Base-by-base conservation (phyloP, 2,113 vertebrate genomes). In the Eublepharis macularius region DNA sequence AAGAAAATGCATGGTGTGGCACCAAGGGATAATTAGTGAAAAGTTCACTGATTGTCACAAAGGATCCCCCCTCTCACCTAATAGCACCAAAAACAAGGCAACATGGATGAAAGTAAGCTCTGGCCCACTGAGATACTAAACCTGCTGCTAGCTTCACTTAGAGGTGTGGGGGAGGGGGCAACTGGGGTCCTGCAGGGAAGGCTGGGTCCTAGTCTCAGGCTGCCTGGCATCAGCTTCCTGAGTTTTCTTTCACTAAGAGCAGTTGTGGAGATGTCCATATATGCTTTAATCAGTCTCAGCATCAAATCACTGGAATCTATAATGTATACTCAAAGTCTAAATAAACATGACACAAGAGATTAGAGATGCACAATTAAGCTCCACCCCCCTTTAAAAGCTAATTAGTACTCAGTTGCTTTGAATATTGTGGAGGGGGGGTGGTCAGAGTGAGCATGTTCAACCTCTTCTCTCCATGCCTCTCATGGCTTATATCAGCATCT, bases 251-350 rank as follows among this genome's bases (percentile, higher is more conserved):
- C 26, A 32, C 24, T 24, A 41, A 43, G 16, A 21, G n/a, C 3
- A 81, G 32, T 24, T 41, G 76, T 17, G 51, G 24, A 6, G 7
- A 26, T 84, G 75, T 65, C 80, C 2, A 60, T 88, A 51, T 82
- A 83, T 32, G 74, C 16, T 9, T 51, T 51, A 51, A 51, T 14
- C 49, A 51, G 66, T n/a, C 76, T 0, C 86, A 88, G 80, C 94
- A 92, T 92, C 92, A 95, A 90, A 0, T 2, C 51, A 80, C 82
- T 54, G 4, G 86, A 39, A 2, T 75, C 29, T 51, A 14, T 51
- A 83, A 73, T 69, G n/a, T 19, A 80, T 77, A 32, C 29, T 66
- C 29, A 32, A 14, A 2, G 49, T 12, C 49, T 51, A 51, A 51
- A 51, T 7, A 51, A 2, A 12, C 49, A 51, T 51, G 49, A 51